These are phyloP conservation scores for Drosophila yakuba DNA, from an alignment of 1,140 invertebrate genomes.

Conservation along the genomic window DNA sequence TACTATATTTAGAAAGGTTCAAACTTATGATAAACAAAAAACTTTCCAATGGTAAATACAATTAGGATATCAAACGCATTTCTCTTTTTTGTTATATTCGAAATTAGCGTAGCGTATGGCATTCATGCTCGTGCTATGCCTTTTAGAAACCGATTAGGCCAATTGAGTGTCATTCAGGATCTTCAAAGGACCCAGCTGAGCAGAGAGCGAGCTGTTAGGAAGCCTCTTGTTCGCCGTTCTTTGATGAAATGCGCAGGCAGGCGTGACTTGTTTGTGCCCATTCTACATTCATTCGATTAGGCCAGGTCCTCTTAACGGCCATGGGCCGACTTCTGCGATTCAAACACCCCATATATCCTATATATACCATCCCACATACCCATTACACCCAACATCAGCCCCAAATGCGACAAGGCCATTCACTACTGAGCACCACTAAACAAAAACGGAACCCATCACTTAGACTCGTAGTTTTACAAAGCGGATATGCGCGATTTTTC, in stretches of 20 bases:
- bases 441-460: constrained; percentile 42
- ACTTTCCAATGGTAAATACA: neutral
- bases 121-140: neutral
- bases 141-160: neutral
- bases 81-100: no score
- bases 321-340: constrained; percentile 3
- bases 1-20: no score
- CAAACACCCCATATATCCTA: no score
- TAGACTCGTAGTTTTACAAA: constrained; percentile 18
- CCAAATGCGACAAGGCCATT: neutral
- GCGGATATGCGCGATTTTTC: constrained; percentile 23
- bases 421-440: constrained; percentile 3
- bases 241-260: constrained; percentile 9
- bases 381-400: neutral
- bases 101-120: neutral
- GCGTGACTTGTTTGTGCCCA: constrained; percentile 39
- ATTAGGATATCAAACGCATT: neutral
- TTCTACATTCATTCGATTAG: constrained; percentile 47
- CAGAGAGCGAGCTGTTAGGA: neutral
- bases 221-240: neutral
- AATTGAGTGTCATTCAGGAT: constrained; percentile 24
- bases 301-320: constrained; percentile 14
- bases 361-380: no score
- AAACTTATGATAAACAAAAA: no score
- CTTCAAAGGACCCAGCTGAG: constrained; percentile 22